Evolutionary conservation across 1,140 invertebrate species (phyloP), one percentile per base, ranked within the genome.

Genomic region (Aphis gossypii): DNA sequence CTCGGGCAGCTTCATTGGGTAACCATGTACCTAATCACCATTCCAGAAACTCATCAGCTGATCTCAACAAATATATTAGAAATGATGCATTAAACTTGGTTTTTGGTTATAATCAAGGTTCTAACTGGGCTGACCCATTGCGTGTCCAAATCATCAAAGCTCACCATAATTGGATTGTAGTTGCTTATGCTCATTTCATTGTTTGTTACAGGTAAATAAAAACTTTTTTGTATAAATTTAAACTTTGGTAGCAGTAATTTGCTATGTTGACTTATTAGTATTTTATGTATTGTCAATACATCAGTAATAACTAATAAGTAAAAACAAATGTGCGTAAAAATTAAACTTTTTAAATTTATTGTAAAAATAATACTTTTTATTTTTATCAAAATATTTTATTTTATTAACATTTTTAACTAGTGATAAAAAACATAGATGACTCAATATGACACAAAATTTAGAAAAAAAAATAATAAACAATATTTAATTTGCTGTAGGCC

Each of bases 81-180:
- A 97, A 97, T 95, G 97, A 97, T 95, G 96, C 97, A 51, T 56
- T 93, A 54, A 96, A 97, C 68, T 94, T 97, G 92, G 96, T 97
- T 60, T 97, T 97, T 95, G 96, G 97, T 21, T 95, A 94, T 93
- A 96, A 96, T 91, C 96, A 96, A 95, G 96, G 96, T 94, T 97
- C 96, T 60, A 96, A 96, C 94, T 98, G 97, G 97, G 96, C 97
- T 30, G 98, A 99, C 95, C 98, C 97, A 60, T 95, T 98, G 94
- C 96, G 98, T 94, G 98, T 99, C 82, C 97, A 98, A 95, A 98
- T 99, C 94, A 98, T 99, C 93, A 98, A 98, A 95, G 99, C 99
- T 30, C 99, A 99, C 96, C 98, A 99, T 95, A 99, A 99, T 95
- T 99, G 98, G 98, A 98, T 99, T 94, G 98, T 98, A 93, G 98